A percentile compares a stretch with the other conserved stretches of the same genome.
Conservation (phyloP, 1,140 invertebrate genomes). For the Drosophila kohkoa region DNA sequence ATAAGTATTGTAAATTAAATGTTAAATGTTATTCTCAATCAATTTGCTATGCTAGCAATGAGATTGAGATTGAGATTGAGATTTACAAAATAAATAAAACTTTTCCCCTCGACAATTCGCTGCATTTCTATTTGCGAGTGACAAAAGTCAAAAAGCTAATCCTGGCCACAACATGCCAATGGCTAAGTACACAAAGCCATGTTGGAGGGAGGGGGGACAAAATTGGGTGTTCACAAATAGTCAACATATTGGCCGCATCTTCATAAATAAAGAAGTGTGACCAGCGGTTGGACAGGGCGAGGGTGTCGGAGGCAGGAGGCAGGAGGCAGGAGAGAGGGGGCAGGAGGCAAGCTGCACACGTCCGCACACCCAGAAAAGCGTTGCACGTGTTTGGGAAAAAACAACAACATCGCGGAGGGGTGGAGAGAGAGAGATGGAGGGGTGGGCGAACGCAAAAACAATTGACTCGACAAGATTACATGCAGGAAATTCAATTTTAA, state of each 20-base stretch:
- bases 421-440: not conserved
- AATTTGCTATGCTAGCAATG: too few relatives aligned
- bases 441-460: conserved; percentile 62
- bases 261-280: conserved; percentile 76
- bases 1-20: too few relatives aligned
- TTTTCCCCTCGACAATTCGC: too few relatives aligned
- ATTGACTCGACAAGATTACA: conserved; percentile 84
- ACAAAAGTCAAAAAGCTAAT: conserved; percentile 26
- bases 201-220: not conserved
- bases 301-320: not conserved
- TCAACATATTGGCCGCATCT: conserved; percentile 78
- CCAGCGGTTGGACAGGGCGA: not conserved
- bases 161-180: conserved; percentile 11
- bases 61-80: too few relatives aligned
- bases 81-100: too few relatives aligned
- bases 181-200: conserved; percentile 1
- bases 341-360: conserved; percentile 26
- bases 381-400: conserved; percentile 46
- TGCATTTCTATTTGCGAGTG: not conserved
- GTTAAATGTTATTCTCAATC: too few relatives aligned
- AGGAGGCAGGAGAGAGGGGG: too few relatives aligned
- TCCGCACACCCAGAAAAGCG: conserved; percentile 35
- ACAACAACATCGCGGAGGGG: conserved; percentile 25
- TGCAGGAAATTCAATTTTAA: conserved; percentile 85
- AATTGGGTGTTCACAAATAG: conserved; percentile 66